Evolutionary conservation across 2,888 invertebrate genomes (phyloP), one percentile per base, ranked within the genome.

Genomic region (Cantharis nigra): DNA sequence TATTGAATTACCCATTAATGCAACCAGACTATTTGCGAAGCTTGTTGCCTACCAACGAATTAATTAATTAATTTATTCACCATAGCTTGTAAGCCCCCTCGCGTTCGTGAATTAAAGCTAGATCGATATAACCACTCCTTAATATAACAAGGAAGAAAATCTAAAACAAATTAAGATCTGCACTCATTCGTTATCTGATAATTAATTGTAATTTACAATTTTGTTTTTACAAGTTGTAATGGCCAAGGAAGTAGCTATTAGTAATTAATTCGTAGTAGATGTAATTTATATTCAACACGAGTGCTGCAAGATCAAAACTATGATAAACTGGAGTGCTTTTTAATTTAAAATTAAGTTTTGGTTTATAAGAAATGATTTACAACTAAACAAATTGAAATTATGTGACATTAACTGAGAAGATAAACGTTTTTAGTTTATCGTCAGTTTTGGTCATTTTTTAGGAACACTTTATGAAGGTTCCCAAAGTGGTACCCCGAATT

Each of bases 361-460:
- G 49, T 49, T 49, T 49, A 49, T 49, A 49, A 49, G n/a, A 49
- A 49, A 49, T 49, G n/a, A 49, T 49, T 49, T 49, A 49, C n/a
- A 49, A 49, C 49, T 49, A n/a, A 26, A 67, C 65, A 67, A 67
- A 67, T 67, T 67, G 65, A 67, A 67, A 23, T 67, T 67, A 67
- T 67, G 65, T 67, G 65, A 67, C 65, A 67, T 67, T 26, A 67
- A 13, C 26, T 11, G 13, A 7, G 49, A n/a, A 67, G 65, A 67
- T 67, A 67, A 67, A 67, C 13, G 16, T 67, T 67, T 64, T 64
- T 67, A n/a, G 65, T 67, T 23, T 23, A 49, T 49, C n/a, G 49
- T 49, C 49, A 49, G 49, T n/a, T n/a, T n/a, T n/a, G 9, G 49
- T 49, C 49, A 49, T 49, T 49, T 49, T 49, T 67, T 67, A 23